Evolutionary conservation across 2,113 vertebrate species (phyloP).

Genomic region (Tonatia bakeri): DNA sequence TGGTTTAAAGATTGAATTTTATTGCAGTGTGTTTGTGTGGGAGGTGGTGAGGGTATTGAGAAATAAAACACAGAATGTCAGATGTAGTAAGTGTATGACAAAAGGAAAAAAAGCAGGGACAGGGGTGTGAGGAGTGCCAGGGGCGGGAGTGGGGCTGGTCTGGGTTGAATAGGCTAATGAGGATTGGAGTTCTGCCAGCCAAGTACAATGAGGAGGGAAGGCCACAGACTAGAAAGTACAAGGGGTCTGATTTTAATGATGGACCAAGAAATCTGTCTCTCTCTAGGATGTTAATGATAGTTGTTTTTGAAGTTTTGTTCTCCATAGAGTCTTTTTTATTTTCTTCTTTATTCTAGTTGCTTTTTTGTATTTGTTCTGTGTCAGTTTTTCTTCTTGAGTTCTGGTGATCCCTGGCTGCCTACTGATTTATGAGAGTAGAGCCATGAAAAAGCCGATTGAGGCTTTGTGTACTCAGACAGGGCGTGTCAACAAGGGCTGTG

Average conservation of each 20-base stretch:
- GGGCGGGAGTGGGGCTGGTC: not conserved
- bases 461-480: not conserved
- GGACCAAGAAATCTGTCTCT: not conserved
- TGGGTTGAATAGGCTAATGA: not conserved
- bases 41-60: not conserved
- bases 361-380: not conserved
- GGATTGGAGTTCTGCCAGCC: not conserved
- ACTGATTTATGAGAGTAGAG: not conserved
- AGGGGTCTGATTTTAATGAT: not conserved
- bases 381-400: not conserved
- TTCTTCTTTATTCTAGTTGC: not conserved
- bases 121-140: not conserved
- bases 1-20: not conserved
- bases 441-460: not conserved
- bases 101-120: not conserved
- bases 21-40: not conserved
- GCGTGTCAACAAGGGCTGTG: not conserved
- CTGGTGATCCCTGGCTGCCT: not conserved
- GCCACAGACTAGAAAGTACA: not conserved
- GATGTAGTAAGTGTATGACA: not conserved
- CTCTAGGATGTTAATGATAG: not conserved
- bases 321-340: not conserved
- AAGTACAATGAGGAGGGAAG: not conserved
- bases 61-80: not conserved
- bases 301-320: not conserved